phyloP scores from a whole-genome alignment of 2,113 vertebrate genomes.

The Acrocephalus kingi region DNA sequence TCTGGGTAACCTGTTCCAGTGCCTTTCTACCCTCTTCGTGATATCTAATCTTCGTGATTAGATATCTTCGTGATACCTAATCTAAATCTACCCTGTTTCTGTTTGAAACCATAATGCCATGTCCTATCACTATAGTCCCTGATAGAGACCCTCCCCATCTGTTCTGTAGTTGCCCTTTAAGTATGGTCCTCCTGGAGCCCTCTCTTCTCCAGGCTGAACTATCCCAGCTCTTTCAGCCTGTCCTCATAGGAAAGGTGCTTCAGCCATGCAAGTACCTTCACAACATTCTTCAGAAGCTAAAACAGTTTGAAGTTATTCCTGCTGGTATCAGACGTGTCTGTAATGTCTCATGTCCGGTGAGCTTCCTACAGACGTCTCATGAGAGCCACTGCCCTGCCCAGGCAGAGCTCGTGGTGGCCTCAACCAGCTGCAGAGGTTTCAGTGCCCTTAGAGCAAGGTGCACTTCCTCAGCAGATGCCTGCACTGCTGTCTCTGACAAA shows the following conservation, averaged over 20 bases:
- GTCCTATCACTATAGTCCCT: rapidly evolving
- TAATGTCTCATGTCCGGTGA: background rate
- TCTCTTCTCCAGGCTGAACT: background rate
- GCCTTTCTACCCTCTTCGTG: background rate
- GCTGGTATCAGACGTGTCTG: background rate
- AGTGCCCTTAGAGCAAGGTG: background rate
- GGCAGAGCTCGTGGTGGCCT: rapidly evolving
- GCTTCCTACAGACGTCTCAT: background rate
- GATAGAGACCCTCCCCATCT: background rate
- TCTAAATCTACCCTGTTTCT: background rate
- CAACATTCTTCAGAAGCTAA: background rate
- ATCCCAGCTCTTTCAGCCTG: background rate
- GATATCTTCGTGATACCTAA: too few relatives aligned
- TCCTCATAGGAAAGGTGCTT: rapidly evolving
- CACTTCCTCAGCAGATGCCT: background rate
- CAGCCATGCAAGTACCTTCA: rapidly evolving
- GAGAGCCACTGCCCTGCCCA: background rate
- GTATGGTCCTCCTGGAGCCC: rapidly evolving
- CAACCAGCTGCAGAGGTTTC: background rate
- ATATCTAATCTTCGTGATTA: too few relatives aligned
- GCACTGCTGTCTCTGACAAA: background rate
- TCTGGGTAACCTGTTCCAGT: background rate
- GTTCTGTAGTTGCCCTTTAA: background rate
- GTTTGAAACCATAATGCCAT: background rate
- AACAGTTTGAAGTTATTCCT: background rate